These are phyloP conservation scores for Chirona hameri DNA, from an alignment of 2,888 invertebrate species.

Conservation along the genomic window DNA sequence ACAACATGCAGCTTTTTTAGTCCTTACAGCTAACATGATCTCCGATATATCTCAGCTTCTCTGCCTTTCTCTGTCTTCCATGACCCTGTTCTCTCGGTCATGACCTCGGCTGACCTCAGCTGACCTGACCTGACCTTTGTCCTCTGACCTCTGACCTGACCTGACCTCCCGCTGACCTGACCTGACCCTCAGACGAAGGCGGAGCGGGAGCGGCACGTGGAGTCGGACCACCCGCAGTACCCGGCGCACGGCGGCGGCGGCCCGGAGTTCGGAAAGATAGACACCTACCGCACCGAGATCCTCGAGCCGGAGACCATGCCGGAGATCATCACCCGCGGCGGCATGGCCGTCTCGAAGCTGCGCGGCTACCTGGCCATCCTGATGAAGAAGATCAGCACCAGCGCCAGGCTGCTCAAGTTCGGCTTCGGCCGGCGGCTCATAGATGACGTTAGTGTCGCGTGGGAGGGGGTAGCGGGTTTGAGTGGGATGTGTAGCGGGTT, in stretches of 20 bases:
- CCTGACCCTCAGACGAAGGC: conserved; percentile 35
- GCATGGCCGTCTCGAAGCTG: conserved; percentile 68
- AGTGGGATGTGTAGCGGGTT: no score
- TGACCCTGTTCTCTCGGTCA: no score
- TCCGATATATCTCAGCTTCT: no score
- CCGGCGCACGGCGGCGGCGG: conserved; percentile 38
- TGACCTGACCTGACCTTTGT: no score
- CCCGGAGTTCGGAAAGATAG: conserved; percentile 57
- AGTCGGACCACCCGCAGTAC: conserved; percentile 35
- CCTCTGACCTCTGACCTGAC: no score
- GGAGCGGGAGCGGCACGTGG: conserved; percentile 37
- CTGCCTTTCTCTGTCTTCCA: no score
- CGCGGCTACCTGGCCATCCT: conserved; percentile 74
- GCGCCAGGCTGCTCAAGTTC: conserved; percentile 68
- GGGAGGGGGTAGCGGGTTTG: background rate
- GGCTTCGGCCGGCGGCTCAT: conserved; percentile 72
- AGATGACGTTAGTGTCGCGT: conserved; percentile 55
- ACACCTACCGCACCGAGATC: conserved; percentile 63
- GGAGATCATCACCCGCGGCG: conserved; percentile 29
- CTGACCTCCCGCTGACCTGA: no score
- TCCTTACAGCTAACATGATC: no score
- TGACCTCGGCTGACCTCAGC: no score
- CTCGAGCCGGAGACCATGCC: conserved; percentile 22
- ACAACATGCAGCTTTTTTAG: no score
- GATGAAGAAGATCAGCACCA: conserved; percentile 76